Evolutionary conservation across 2,888 invertebrate genomes (phyloP).

Genomic region (Sericinus montela): DNA sequence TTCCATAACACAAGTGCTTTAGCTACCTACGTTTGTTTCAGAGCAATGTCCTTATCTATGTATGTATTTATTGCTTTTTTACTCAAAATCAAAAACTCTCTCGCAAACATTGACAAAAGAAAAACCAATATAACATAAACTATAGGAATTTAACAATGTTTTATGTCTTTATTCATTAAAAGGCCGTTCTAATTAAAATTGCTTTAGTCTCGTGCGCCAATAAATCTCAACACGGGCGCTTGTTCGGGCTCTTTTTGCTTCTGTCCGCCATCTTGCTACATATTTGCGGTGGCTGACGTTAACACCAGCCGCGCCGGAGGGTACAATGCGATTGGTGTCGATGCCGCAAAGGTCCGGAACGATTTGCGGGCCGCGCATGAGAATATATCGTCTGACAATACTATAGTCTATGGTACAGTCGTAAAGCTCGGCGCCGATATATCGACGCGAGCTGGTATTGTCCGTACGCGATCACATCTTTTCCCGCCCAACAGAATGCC

Average conservation of each 20-base stretch:
- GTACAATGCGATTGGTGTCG: constrained; percentile 35
- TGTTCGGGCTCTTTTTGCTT: constrained; percentile 30
- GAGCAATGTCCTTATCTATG: too few relatives aligned
- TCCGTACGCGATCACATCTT: constrained; percentile 35
- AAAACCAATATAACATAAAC: constrained; percentile 22
- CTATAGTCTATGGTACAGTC: constrained; percentile 31
- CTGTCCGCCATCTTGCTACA: constrained; percentile 36
- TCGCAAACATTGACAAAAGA: constrained; percentile 12
- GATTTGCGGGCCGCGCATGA: constrained; percentile 33
- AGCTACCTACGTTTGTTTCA: too few relatives aligned
- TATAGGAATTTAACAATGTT: constrained; percentile 29
- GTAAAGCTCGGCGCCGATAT: constrained; percentile 32
- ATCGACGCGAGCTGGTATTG: constrained; percentile 32
- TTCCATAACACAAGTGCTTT: too few relatives aligned
- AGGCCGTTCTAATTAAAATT: constrained; percentile 46
- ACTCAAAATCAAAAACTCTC: too few relatives aligned
- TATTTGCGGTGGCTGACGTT: constrained; percentile 37
- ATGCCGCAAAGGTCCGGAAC: constrained; percentile 29
- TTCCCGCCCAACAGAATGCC: constrained; percentile 33
- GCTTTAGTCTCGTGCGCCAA: constrained; percentile 34
- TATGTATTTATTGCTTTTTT: too few relatives aligned
- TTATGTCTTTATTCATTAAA: constrained; percentile 45
- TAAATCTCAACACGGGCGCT: constrained; percentile 35
- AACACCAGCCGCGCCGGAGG: constrained; percentile 35
- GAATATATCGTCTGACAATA: constrained; percentile 36